Percentiles rank a stretch among this genome's conserved stretches.
These are phyloP conservation scores for Orestias chungarensis DNA, from an alignment of 2,797 vertebrate genomes.

Conservation along the genomic window DNA sequence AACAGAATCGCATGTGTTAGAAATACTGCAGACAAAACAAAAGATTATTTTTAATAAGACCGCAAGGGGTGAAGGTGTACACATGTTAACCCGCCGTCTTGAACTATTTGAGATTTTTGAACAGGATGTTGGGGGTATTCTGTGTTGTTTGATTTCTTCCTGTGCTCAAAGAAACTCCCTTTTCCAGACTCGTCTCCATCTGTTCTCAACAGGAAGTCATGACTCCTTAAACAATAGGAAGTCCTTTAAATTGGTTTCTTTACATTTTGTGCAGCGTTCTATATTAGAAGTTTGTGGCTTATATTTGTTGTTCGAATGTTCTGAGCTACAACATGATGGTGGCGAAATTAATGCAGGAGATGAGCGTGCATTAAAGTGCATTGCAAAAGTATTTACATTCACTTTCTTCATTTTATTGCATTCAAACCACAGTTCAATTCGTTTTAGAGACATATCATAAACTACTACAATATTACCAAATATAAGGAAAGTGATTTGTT, in stretches of 20 bases:
- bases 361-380: neutral
- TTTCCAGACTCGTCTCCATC: slow-evolving; percentile 53
- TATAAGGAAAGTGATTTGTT: neutral
- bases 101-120: slow-evolving; percentile 21
- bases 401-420: neutral
- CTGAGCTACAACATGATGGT: neutral
- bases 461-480: neutral
- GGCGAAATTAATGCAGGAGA: neutral
- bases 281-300: neutral
- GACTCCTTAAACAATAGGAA: slow-evolving; percentile 65
- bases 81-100: neutral
- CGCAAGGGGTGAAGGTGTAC: neutral
- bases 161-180: slow-evolving; percentile 53
- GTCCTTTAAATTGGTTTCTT: slow-evolving; percentile 40
- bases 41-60: neutral
- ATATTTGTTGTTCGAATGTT: neutral
- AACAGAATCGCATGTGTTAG: slow-evolving; percentile 11
- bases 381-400: neutral
- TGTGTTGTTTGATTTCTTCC: slow-evolving; percentile 66
- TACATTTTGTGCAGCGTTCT: neutral
- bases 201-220: slow-evolving; percentile 79
- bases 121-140: slow-evolving; percentile 61
- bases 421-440: neutral
- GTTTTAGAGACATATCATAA: neutral
- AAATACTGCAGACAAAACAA: slow-evolving; percentile 30